phyloP scores from a whole-genome alignment of 2,113 vertebrate species.

The Pollachius pollachius region DNA sequence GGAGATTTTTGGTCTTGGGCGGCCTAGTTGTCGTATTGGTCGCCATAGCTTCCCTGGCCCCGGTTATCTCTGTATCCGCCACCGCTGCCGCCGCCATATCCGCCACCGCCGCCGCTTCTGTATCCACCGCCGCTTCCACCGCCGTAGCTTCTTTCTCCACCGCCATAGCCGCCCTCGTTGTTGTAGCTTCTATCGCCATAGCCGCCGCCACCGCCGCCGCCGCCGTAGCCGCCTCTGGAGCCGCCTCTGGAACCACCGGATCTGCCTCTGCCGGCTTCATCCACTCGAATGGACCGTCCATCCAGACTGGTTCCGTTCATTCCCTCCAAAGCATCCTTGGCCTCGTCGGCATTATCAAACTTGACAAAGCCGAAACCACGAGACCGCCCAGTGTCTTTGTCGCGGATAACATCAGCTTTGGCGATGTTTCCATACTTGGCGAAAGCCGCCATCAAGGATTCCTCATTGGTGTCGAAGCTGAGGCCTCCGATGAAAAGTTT shows the following conservation, averaged over 20 bases:
- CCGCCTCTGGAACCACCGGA: slow-evolving; percentile 72
- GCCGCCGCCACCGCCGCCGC: slow-evolving; percentile 38
- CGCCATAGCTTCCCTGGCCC: slow-evolving; percentile 86
- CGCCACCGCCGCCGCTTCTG: slow-evolving; percentile 41
- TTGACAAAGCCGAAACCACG: slow-evolving; percentile 97
- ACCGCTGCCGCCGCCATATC: slow-evolving; percentile 55
- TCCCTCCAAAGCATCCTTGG: slow-evolving; percentile 91
- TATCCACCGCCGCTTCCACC: slow-evolving; percentile 35
- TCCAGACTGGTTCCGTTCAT: slow-evolving; percentile 98
- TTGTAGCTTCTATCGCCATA: slow-evolving; percentile 24
- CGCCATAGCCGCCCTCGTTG: slow-evolving; percentile 67
- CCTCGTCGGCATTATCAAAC: slow-evolving; percentile 92
- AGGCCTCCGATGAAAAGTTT: slow-evolving; percentile 94
- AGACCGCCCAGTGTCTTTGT: slow-evolving; percentile 91
- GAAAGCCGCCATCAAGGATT: slow-evolving; percentile 89
- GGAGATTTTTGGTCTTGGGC: slow-evolving; percentile 83
- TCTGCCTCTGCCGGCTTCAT: slow-evolving; percentile 90
- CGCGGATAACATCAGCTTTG: slow-evolving; percentile 94
- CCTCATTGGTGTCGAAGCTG: slow-evolving; percentile 93
- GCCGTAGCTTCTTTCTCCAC: slow-evolving; percentile 70
- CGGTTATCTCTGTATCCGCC: slow-evolving; percentile 65
- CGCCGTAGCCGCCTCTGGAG: slow-evolving; percentile 31
- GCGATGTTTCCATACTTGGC: slow-evolving; percentile 91
- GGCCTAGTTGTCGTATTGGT: slow-evolving; percentile 97
- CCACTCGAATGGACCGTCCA: slow-evolving; percentile 90